These are phyloP conservation scores for Sceloporus undulatus DNA, from an alignment of 2,113 vertebrate species.

Conservation along the genomic window DNA sequence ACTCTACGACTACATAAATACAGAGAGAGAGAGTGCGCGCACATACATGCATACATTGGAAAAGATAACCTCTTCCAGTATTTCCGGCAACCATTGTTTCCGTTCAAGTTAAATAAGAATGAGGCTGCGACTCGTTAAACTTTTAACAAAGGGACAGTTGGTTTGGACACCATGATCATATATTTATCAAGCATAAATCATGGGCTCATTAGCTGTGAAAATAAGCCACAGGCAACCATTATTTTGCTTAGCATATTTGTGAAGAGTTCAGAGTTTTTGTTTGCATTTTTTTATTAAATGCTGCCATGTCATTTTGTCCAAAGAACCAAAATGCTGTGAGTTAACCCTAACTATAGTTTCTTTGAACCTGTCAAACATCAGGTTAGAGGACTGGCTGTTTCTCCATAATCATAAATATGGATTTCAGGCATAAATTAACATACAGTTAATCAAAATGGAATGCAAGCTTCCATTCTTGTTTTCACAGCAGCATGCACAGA, in stretches of 20 bases:
- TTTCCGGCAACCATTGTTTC: slow-evolving; percentile 8
- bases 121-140: background rate
- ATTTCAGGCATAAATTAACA: background rate
- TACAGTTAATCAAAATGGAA: background rate
- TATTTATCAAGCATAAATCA: background rate
- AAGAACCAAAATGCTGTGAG: background rate
- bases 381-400: background rate
- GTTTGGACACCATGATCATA: background rate
- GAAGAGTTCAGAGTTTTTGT: background rate
- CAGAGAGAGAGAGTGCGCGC: no score
- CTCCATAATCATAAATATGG: background rate
- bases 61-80: slow-evolving; percentile 2
- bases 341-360: background rate
- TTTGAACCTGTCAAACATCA: background rate
- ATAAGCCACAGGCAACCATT: no score
- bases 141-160: slow-evolving; percentile 14
- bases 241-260: no score
- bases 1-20: background rate
- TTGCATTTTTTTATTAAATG: background rate
- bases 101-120: slow-evolving; percentile 4
- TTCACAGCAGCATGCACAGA: background rate
- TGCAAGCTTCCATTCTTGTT: background rate
- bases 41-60: background rate
- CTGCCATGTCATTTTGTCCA: background rate
- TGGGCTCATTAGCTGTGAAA: background rate